Conservation (phyloP, 2,113 vertebrate genomes). For the Corydoras sp. region DNA sequence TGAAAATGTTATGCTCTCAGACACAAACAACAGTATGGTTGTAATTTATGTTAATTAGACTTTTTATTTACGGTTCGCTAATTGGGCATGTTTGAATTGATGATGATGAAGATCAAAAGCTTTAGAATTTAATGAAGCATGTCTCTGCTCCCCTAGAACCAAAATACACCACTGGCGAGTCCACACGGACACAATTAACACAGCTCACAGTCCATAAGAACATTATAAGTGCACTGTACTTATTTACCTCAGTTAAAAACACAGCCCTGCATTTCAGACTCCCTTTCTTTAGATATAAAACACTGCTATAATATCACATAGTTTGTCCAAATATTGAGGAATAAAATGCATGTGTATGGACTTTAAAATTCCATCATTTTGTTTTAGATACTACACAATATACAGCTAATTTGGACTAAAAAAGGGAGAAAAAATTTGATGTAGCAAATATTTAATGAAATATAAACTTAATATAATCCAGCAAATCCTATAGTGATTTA, state of each 20-base stretch:
- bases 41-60: conserved; percentile 75
- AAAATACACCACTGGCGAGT: conserved; percentile 50
- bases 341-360: no score
- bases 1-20: conserved; percentile 42
- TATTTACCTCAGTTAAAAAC: conserved; percentile 47
- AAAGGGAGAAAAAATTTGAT: no score
- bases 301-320: not conserved
- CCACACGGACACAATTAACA: conserved; percentile 58
- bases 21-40: conserved; percentile 66
- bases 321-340: not conserved
- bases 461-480: no score
- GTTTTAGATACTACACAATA: no score
- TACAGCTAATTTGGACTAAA: no score
- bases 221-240: conserved; percentile 44
- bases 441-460: no score
- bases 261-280: not conserved
- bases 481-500: no score
- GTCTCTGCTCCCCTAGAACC: conserved; percentile 49
- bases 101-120: conserved; percentile 78
- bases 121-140: conserved; percentile 63
- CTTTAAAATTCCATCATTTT: no score
- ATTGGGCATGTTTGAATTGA: conserved; percentile 70
- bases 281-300: not conserved
- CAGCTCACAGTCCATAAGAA: conserved; percentile 47
- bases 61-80: conserved; percentile 68